Conservation (phyloP, 2,797 vertebrate species). For the Lithobates sylvaticus region DNA sequence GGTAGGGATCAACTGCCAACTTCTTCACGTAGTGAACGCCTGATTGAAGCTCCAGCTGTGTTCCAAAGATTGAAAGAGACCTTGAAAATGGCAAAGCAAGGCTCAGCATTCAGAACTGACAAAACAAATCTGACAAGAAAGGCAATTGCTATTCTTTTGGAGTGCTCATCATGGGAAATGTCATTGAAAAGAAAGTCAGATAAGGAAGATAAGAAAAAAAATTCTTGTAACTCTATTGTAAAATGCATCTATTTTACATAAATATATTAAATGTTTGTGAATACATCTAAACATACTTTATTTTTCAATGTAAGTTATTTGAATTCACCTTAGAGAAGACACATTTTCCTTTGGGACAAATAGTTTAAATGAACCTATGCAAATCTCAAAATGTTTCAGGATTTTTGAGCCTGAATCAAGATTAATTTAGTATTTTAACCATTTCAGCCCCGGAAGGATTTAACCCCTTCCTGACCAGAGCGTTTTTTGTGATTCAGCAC, state of each 20-base stretch:
- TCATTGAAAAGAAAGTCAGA: slow-evolving; percentile 67
- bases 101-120: slow-evolving; percentile 73
- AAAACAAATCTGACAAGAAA: slow-evolving; percentile 74
- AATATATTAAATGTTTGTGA: slow-evolving; percentile 40
- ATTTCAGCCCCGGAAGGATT: too few relatives aligned
- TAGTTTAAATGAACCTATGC: background rate
- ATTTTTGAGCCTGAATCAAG: background rate
- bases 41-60: slow-evolving; percentile 77
- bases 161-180: slow-evolving; percentile 68
- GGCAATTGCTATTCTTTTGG: slow-evolving; percentile 70
- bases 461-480: too few relatives aligned
- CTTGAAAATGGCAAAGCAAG: slow-evolving; percentile 78
- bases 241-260: slow-evolving; percentile 50
- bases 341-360: background rate
- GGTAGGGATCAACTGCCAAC: slow-evolving; percentile 72
- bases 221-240: slow-evolving; percentile 61
- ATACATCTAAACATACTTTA: slow-evolving; percentile 44
- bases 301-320: slow-evolving; percentile 57
- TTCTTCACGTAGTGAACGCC: slow-evolving; percentile 74
- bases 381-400: background rate
- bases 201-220: slow-evolving; percentile 64
- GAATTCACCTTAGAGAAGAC: background rate
- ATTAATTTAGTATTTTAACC: background rate
- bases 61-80: slow-evolving; percentile 77
- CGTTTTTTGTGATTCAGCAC: too few relatives aligned